These are phyloP conservation scores for Wiebesia pumilae DNA, from an alignment of 1,140 invertebrate species.

Conservation along the genomic window DNA sequence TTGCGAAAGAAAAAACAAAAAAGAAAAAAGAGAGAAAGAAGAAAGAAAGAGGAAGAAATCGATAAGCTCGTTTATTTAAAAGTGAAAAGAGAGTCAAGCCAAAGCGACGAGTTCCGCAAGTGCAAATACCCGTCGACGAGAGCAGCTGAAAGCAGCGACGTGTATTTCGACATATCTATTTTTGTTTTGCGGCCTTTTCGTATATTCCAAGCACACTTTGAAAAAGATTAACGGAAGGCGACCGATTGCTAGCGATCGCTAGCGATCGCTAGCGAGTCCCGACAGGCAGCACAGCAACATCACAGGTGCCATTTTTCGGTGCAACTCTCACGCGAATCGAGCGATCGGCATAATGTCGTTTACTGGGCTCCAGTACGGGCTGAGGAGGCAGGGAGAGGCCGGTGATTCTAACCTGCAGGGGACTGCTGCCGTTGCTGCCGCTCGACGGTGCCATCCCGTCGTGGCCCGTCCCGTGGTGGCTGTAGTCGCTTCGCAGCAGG, in stretches of 20 bases:
- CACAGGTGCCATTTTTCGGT: background rate
- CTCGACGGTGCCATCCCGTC: slow-evolving; percentile 76
- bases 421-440: slow-evolving; percentile 76
- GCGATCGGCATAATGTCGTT: too few species aligned
- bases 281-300: background rate
- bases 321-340: background rate
- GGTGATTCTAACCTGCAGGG: slow-evolving; percentile 70
- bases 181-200: background rate
- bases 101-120: too few species aligned
- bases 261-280: too few species aligned
- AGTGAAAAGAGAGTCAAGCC: too few species aligned
- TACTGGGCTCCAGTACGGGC: too few species aligned
- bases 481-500: slow-evolving; percentile 85
- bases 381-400: background rate
- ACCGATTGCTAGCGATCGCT: too few species aligned
- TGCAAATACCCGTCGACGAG: too few species aligned
- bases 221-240: too few species aligned
- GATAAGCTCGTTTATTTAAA: background rate
- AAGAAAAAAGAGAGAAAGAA: background rate
- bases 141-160: too few species aligned
- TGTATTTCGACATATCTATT: too few species aligned
- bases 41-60: background rate
- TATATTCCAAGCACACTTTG: too few species aligned
- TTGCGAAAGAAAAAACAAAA: too few species aligned
- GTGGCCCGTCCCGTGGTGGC: slow-evolving; percentile 70